These are phyloP conservation scores for Puffinus mauretanicus DNA, from an alignment of 2,113 vertebrate genomes.

Conservation along the genomic window DNA sequence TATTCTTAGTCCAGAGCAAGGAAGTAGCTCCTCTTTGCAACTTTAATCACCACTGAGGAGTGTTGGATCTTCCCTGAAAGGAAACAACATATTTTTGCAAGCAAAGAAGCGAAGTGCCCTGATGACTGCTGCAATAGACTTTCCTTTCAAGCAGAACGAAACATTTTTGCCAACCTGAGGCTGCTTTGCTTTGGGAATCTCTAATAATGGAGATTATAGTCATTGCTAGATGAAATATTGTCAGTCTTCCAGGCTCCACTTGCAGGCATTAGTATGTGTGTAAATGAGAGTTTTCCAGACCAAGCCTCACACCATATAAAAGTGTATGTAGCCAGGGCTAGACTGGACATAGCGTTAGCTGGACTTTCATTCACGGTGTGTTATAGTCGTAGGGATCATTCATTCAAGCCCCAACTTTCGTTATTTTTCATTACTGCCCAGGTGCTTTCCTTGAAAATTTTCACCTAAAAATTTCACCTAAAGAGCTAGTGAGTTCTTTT, in stretches of 20 bases:
- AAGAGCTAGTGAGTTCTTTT: neutral
- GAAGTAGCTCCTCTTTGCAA: neutral
- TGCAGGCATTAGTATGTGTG: neutral
- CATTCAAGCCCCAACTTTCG: neutral
- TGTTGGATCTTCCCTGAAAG: neutral
- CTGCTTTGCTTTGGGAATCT: neutral
- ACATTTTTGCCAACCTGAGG: neutral
- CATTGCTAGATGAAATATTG: neutral
- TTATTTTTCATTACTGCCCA: neutral
- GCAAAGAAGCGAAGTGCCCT: neutral
- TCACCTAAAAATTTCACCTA: neutral
- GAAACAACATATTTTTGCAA: neutral
- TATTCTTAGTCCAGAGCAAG: neutral
- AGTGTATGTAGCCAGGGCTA: neutral
- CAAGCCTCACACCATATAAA: neutral
- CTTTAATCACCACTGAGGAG: neutral
- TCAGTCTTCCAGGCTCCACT: neutral
- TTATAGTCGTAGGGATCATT: neutral
- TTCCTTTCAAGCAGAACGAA: neutral
- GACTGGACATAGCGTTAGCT: neutral
- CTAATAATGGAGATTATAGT: neutral
- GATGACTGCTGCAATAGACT: neutral
- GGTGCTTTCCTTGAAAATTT: neutral
- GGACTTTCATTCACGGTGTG: neutral
- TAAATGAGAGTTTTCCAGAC: neutral